Conservation (phyloP, 2,797 vertebrate species). For the Staurois parvus region DNA sequence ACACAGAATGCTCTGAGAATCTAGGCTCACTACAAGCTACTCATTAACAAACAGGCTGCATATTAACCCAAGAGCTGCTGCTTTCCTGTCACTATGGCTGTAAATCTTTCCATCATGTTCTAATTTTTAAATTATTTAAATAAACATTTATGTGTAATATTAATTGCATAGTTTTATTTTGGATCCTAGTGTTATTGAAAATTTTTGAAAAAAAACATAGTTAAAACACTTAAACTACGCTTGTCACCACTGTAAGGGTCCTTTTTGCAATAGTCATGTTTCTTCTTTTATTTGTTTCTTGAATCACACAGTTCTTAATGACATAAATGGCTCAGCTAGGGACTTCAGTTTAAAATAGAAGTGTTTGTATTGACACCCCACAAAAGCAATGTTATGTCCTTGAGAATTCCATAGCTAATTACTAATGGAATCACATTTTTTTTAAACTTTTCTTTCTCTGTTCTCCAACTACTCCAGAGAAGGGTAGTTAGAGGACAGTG, state of each 20-base stretch:
- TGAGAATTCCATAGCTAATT: constrained; percentile 82
- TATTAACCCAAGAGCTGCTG: constrained; percentile 32
- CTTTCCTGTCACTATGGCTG: constrained; percentile 9
- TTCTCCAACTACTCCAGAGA: constrained; percentile 68
- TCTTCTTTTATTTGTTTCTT: constrained; percentile 62
- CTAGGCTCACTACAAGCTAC: constrained; percentile 65
- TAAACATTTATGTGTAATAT: not conserved
- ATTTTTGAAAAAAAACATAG: constrained; percentile 60
- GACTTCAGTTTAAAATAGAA: constrained; percentile 73
- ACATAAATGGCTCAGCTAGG: constrained; percentile 74
- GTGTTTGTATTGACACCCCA: constrained; percentile 73
- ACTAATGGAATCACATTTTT: constrained; percentile 77
- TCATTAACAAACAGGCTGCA: constrained; percentile 55
- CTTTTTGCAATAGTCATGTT: constrained; percentile 68
- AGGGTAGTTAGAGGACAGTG: constrained; percentile 69
- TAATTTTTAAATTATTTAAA: not conserved
- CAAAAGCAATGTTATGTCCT: constrained; percentile 78
- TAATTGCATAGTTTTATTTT: not conserved
- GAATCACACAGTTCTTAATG: constrained; percentile 68
- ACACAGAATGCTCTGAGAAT: constrained; percentile 69
- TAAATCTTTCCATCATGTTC: not conserved
- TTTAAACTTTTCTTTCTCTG: constrained; percentile 64
- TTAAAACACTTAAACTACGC: constrained; percentile 59
- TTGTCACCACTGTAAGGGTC: constrained; percentile 67
- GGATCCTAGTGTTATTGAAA: constrained; percentile 67